Base-by-base conservation (phyloP, 2,797 vertebrate species). In the Peromyscus melanophrys region DNA sequence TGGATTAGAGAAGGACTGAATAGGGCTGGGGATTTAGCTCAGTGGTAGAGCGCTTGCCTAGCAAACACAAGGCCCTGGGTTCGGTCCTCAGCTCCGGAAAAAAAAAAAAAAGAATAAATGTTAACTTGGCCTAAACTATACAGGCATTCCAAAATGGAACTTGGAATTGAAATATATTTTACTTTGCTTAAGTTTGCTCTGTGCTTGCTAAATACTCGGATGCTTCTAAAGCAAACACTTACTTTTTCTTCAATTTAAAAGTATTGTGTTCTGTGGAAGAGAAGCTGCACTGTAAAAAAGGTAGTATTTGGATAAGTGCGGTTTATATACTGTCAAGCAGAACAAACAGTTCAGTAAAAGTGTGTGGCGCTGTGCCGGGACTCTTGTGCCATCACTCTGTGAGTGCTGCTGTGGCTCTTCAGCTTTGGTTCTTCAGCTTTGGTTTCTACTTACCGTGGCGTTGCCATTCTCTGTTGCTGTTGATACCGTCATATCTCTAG, bases 121-220 rank as follows among this genome's bases (percentile, higher is more conserved):
- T 16, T 57, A n/a, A 89, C 78, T 94, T 96, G 59, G 29, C 34
- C 27, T 82, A 65, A 92, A 94, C 67, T 71, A 13, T 71, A 13
- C n/a, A 82, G 6, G 16, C 8, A 73, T 67, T 92, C 2, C 2
- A 57, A 25, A 25, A 61, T 46, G 71, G 77, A 78, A 67, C 76
- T 29, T 90, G 73, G 10, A 92, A 77, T 46, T 88, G 61, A 92
- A 65, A 69, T 77, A 13, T 46, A 31, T 61, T 73, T 21, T 17
- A n/a, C 61, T 46, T 71, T 46, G 13, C 34, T 31, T 65, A 69
- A 84, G 49, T 90, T 85, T 89, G 86, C 34, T 43, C 6, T 43
- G 69, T 43, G 13, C 25, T 78, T 89, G 46, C 21, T 43, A 71
- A 96, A 61, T 49, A 40, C 23, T 91, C 52, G 89, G 63, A 52